Percentiles rank a stretch among this genome's conserved stretches.
Evolutionary conservation across 2,797 vertebrate genomes (phyloP).

Genomic region (Myotis myotis): DNA sequence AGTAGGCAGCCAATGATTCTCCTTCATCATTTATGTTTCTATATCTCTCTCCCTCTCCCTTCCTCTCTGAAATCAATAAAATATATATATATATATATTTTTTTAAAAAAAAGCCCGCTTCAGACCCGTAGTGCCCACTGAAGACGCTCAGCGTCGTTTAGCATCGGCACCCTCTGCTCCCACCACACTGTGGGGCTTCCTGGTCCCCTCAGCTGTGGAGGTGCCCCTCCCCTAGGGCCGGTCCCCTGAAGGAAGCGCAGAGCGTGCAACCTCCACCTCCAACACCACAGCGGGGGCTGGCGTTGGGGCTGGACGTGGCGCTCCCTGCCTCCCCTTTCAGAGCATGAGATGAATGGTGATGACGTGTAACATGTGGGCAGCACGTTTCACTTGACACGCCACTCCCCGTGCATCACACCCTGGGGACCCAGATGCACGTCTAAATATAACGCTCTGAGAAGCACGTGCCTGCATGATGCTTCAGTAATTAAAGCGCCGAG

Average conservation of each 20-base stretch:
- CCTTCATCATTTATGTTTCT: too few relatives aligned
- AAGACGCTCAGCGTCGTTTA: not conserved
- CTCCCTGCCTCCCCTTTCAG: not conserved
- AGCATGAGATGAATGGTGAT: not conserved
- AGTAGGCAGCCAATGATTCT: too few relatives aligned
- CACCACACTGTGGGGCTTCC: too few relatives aligned
- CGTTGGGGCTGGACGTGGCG: not conserved
- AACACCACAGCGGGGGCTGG: not conserved
- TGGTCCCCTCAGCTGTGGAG: not conserved
- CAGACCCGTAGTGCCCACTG: not conserved
- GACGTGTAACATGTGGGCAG: not conserved
- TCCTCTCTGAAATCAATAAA: too few relatives aligned
- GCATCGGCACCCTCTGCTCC: too few relatives aligned
- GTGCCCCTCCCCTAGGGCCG: not conserved
- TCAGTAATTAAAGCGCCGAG: not conserved
- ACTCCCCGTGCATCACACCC: not conserved
- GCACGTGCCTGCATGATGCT: fast-evolving
- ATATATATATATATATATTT: too few relatives aligned
- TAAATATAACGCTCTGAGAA: not conserved
- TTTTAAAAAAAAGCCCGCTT: too few relatives aligned
- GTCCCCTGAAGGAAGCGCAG: not conserved
- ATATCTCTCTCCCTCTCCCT: too few relatives aligned
- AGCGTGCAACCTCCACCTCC: not conserved
- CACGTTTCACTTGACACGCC: not conserved
- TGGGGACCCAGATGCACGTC: not conserved